Conservation (phyloP, 2,888 invertebrate species). For the Dynastes grantii region DNA sequence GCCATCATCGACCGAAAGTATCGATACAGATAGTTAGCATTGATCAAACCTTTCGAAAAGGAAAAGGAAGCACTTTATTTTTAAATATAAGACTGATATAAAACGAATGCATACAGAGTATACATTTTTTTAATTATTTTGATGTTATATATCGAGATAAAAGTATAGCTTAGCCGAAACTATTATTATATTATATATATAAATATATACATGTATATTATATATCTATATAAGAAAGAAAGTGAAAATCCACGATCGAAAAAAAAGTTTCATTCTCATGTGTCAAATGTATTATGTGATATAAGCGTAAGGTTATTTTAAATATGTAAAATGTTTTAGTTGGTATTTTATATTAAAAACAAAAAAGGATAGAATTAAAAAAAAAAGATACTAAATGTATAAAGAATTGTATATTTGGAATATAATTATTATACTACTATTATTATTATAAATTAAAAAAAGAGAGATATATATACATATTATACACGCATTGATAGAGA, state of each 20-base stretch:
- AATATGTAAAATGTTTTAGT: conserved; percentile 47
- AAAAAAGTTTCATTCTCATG: conserved; percentile 62
- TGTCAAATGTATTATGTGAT: conserved; percentile 69
- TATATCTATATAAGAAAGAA: conserved; percentile 24
- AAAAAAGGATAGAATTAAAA: not conserved
- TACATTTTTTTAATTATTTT: conserved; percentile 64
- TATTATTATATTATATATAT: conserved; percentile 30
- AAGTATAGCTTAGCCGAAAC: conserved; percentile 41
- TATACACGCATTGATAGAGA: conserved; percentile 35
- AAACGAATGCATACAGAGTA: conserved; percentile 62
- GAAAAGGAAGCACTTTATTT: conserved; percentile 24
- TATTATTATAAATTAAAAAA: conserved; percentile 23
- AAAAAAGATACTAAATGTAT: conserved; percentile 29
- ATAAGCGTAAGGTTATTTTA: conserved; percentile 57
- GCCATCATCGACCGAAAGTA: conserved; percentile 49
- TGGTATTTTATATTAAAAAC: conserved; percentile 52
- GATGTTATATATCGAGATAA: conserved; percentile 56
- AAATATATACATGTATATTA: conserved; percentile 1
- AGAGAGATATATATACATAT: conserved; percentile 36
- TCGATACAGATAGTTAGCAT: conserved; percentile 52
- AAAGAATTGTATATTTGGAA: conserved; percentile 48
- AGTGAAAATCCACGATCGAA: conserved; percentile 14
- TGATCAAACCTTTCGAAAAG: conserved; percentile 39
- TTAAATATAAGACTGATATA: conserved; percentile 62
- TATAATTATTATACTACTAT: conserved; percentile 36